These are phyloP conservation scores for Marcusenius ussheri DNA, from an alignment of 2,113 vertebrate species.

Conservation along the genomic window DNA sequence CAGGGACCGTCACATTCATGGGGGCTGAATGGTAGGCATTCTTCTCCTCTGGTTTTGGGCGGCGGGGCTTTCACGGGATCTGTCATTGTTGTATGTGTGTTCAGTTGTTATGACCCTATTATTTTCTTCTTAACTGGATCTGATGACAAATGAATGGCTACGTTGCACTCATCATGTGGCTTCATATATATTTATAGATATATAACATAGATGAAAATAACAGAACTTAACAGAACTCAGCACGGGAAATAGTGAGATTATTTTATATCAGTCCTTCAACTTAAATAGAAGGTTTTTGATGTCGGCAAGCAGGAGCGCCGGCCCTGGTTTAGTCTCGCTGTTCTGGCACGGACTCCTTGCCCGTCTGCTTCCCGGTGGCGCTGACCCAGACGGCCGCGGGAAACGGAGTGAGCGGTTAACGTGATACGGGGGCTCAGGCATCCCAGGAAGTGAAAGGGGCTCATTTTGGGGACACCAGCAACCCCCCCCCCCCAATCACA, in stretches of 20 bases:
- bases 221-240: not conserved
- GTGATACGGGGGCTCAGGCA: slow-evolving; percentile 72
- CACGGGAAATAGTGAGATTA: not conserved
- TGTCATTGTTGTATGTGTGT: slow-evolving; percentile 9
- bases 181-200: not conserved
- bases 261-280: not conserved
- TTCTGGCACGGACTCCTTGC: slow-evolving; percentile 65
- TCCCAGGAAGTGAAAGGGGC: slow-evolving; percentile 70
- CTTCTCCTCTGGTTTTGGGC: not conserved
- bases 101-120: slow-evolving; percentile 32
- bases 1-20: not conserved
- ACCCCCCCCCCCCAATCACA: slow-evolving; percentile 26
- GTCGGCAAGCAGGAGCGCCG: slow-evolving; percentile 15
- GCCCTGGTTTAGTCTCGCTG: slow-evolving; percentile 79
- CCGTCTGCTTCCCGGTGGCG: slow-evolving; percentile 80
- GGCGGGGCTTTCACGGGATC: not conserved
- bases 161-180: not conserved
- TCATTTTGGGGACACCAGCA: slow-evolving; percentile 40
- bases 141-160: not conserved
- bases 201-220: not conserved
- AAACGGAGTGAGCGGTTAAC: slow-evolving; percentile 67
- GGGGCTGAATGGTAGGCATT: slow-evolving; percentile 9
- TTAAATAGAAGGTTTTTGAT: not conserved
- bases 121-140: not conserved
- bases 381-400: slow-evolving; percentile 69